phyloP scores from a whole-genome alignment of 2,113 vertebrate genomes.

The Morone saxatilis region DNA sequence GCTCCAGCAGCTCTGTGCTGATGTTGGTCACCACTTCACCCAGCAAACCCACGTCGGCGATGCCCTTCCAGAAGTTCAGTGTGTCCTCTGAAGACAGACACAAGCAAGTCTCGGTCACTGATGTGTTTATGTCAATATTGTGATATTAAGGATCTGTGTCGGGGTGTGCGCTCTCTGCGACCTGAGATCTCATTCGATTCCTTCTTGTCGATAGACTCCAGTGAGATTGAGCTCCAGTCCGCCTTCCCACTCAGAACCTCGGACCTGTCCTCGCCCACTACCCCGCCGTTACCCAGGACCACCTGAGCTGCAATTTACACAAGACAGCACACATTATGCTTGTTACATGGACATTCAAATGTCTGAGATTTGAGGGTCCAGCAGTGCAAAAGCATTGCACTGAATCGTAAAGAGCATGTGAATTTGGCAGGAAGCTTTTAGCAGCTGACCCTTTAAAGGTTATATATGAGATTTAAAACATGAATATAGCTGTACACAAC shows the following conservation, averaged over 20 bases:
- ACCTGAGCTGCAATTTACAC: constrained; percentile 87
- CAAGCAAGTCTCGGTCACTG: neutral
- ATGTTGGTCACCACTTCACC: constrained; percentile 97
- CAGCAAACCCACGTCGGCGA: constrained; percentile 96
- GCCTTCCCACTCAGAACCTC: constrained; percentile 82
- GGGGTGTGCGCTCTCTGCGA: constrained; percentile 63
- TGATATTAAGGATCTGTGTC: neutral
- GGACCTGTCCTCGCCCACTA: constrained; percentile 87
- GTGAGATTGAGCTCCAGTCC: constrained; percentile 79
- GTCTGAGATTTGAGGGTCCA: neutral
- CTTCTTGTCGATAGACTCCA: constrained; percentile 87
- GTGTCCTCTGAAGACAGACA: constrained; percentile 89
- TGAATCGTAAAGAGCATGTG: neutral
- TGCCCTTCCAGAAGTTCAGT: constrained; percentile 97
- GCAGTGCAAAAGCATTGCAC: neutral
- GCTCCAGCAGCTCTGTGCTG: constrained; percentile 93
- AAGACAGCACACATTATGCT: neutral
- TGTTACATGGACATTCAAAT: neutral
- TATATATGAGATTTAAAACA: too few relatives aligned
- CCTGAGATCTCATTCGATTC: constrained; percentile 93
- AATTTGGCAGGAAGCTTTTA: neutral
- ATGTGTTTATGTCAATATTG: too few relatives aligned
- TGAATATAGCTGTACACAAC: too few relatives aligned
- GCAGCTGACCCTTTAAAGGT: neutral
- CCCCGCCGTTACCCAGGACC: constrained; percentile 88